Evolutionary conservation across 2,888 invertebrate species (phyloP).

Genomic region (Drosophila monieri): DNA sequence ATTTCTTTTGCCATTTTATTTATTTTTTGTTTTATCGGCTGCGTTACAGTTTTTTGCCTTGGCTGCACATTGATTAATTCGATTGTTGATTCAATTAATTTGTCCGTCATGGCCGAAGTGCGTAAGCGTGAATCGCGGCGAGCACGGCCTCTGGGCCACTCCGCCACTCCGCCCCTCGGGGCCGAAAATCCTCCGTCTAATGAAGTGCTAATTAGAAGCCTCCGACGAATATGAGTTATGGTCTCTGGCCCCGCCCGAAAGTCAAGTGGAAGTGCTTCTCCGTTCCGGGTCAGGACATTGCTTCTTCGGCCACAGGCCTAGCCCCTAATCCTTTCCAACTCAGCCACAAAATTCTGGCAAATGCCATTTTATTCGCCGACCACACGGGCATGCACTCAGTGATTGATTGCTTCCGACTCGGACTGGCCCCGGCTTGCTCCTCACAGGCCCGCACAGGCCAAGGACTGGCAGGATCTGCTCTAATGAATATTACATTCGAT

Average conservation of each 20-base stretch:
- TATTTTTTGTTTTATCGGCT: slow-evolving; percentile 12
- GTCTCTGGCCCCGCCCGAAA: not conserved
- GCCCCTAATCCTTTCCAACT: not conserved
- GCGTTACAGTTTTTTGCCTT: slow-evolving; percentile 2
- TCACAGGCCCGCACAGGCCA: too few species aligned
- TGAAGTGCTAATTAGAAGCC: slow-evolving; percentile 63
- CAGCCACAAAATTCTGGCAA: not conserved
- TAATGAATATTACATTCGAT: slow-evolving; percentile 1
- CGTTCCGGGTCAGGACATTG: not conserved
- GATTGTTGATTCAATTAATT: slow-evolving; percentile 45
- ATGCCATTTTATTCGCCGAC: not conserved
- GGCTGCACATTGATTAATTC: slow-evolving; percentile 50
- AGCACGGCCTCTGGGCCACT: too few species aligned
- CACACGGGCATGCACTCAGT: not conserved
- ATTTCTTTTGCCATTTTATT: slow-evolving; percentile 25
- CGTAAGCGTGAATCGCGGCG: slow-evolving; percentile 36
- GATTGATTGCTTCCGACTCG: not conserved
- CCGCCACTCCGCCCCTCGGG: too few species aligned
- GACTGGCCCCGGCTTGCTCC: not conserved
- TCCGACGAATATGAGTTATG: slow-evolving; percentile 56
- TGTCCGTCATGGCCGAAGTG: slow-evolving; percentile 23
- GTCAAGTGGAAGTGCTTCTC: slow-evolving; percentile 1
- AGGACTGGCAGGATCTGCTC: not conserved
- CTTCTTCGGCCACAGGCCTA: not conserved
- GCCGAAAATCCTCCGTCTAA: slow-evolving; percentile 30